Evolutionary conservation across 92 coral and sea anemone genomes (phyloP), one percentile per base, ranked within the genome.

Genomic region (Desmophyllum pertusum): DNA sequence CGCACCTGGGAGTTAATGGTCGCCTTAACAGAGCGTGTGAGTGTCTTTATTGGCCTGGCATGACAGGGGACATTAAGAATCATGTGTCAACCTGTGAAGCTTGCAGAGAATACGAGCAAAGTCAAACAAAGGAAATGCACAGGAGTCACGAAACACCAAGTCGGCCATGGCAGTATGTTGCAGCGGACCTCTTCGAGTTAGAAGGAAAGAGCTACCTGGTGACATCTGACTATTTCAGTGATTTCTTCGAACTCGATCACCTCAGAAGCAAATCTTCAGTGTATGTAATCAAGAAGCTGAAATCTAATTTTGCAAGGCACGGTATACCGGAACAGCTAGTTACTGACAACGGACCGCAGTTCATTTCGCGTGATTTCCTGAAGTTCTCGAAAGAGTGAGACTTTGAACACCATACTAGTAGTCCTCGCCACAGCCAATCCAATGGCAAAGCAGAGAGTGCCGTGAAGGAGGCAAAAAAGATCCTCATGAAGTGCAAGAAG

Each of bases 381-480:
- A 30, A 57, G 29, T 84, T 85, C 65, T 52, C 89, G 4, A 85
- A 78, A 67, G 68, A 78, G 52, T 85, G 89, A 79, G 89, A 78
- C 37, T 77, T 77, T 78, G 79, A 75, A 15, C 89, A 85, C 77
- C 21, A 42, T 11, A 51, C 84, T 27, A 77, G 84, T 75, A 77
- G 78, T 29, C 84, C 78, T 0, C 40, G 50, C 10, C 79, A 76
- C 23, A 42, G 67, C 40, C 66, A 83, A 38, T 61, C 81, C 9
- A 76, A 85, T 50, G 88, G 88, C 41, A 85, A n/a, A n/a, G n/a
- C n/a, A n/a, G n/a, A n/a, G n/a, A n/a, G n/a, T 4, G 81, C 81
- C 1, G 81, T 76, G 40, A 76, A 76, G 35, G 41, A 76, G 36
- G 81, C 67, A 5, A 76, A 76, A 29, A 74, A 76, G 18, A 18